phyloP scores from a whole-genome alignment of 2,797 vertebrate genomes.

The Sparus aurata region DNA sequence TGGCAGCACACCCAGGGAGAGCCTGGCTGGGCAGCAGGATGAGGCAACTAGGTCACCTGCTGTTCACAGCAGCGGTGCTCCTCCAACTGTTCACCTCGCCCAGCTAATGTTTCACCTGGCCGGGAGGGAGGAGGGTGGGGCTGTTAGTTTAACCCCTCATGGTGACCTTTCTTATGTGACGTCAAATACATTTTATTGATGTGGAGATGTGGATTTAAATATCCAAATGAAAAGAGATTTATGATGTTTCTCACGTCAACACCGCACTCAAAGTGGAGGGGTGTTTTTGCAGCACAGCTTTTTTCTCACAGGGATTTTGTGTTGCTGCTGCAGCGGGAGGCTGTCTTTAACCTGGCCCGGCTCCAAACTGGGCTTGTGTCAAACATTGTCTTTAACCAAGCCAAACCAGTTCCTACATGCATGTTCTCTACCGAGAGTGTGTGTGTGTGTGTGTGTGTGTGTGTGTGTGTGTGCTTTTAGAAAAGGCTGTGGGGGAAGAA shows the following conservation, averaged over 20 bases:
- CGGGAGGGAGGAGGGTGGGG: background rate
- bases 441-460: background rate
- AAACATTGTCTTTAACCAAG: constrained; percentile 20
- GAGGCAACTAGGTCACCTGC: constrained; percentile 72
- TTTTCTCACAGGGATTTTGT: constrained; percentile 43
- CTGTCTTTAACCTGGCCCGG: constrained; percentile 14
- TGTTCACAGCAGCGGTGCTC: constrained; percentile 61
- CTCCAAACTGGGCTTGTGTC: constrained; percentile 22
- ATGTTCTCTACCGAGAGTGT: background rate
- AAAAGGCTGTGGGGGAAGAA: constrained; percentile 11
- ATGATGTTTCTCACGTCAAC: background rate
- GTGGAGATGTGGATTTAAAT: background rate
- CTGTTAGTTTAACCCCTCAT: constrained; percentile 11
- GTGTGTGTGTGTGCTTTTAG: background rate
- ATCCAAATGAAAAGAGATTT: background rate
- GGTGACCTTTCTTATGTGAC: background rate
- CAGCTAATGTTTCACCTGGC: constrained; percentile 78
- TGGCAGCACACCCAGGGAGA: constrained; percentile 22
- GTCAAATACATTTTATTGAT: background rate
- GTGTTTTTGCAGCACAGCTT: constrained; percentile 7
- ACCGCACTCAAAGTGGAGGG: background rate
- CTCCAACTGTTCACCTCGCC: constrained; percentile 29
- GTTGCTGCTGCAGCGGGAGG: constrained; percentile 13
- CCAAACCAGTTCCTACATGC: constrained; percentile 44
- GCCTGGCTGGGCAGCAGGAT: constrained; percentile 7